Conservation (phyloP, 2,888 invertebrate genomes). For the Frankliniella intonsa region DNA sequence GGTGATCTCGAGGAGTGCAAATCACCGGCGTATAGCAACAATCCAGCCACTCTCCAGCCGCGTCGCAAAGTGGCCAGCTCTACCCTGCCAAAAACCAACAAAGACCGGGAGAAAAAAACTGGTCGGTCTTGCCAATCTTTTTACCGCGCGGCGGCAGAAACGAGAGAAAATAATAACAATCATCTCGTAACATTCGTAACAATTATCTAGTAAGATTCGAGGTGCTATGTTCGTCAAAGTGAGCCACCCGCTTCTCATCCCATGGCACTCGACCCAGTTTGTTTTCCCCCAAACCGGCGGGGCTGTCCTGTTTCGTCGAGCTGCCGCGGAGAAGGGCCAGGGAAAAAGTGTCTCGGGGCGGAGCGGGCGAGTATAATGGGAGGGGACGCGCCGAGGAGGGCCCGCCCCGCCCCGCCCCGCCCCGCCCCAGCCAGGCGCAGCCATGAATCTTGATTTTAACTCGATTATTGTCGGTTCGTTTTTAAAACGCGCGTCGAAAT, state of each 20-base stretch:
- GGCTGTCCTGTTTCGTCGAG: no score
- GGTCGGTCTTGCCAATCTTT: no score
- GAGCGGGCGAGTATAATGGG: background rate
- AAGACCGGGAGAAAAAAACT: no score
- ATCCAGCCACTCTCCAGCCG: background rate
- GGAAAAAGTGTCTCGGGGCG: background rate
- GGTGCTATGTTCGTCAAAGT: no score
- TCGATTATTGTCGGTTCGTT: conserved; percentile 26
- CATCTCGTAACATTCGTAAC: no score
- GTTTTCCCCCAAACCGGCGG: no score
- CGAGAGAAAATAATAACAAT: no score
- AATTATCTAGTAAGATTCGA: no score
- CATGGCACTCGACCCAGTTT: no score
- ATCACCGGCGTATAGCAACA: background rate
- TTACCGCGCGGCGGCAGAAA: no score
- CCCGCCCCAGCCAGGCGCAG: background rate
- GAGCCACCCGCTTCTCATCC: no score
- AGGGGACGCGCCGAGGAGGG: background rate
- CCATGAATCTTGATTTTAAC: conserved; percentile 23
- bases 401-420: background rate
- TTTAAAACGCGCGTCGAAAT: conserved; percentile 20
- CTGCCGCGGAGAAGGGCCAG: background rate
- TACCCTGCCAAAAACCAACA: no score
- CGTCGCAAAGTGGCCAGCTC: background rate
- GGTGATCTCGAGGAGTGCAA: background rate